Percentiles rank a stretch among this genome's conserved stretches.
These are phyloP conservation scores for Myotis daubentonii DNA, from an alignment of 2,797 vertebrate species.

Conservation along the genomic window DNA sequence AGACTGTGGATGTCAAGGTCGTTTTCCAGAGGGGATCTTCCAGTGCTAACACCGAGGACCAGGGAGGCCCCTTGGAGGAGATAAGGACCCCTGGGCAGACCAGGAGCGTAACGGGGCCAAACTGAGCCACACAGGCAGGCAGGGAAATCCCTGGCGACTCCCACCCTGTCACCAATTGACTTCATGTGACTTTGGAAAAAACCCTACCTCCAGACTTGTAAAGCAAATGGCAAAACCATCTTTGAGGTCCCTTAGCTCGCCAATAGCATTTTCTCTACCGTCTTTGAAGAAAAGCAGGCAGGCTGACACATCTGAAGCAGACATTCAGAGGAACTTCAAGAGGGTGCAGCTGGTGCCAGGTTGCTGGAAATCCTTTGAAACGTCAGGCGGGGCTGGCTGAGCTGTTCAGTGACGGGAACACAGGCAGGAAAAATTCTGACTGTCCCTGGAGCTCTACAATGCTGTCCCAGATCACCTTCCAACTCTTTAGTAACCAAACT, in stretches of 20 bases:
- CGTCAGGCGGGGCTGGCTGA: neutral
- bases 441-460: neutral
- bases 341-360: neutral
- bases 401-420: neutral
- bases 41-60: neutral
- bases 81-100: neutral
- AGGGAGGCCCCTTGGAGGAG: neutral
- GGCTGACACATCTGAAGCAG: neutral
- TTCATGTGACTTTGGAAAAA: neutral
- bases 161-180: neutral
- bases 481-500: neutral
- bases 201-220: neutral
- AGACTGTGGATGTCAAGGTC: neutral
- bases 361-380: conserved; percentile 61
- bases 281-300: conserved; percentile 14
- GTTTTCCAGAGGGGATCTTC: neutral
- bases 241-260: neutral
- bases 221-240: neutral
- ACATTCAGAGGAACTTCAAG: conserved; percentile 40
- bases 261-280: neutral
- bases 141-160: too few relatives aligned
- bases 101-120: neutral
- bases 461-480: neutral
- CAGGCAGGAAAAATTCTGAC: neutral
- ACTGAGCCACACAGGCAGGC: neutral